Conservation (phyloP, 1,140 invertebrate genomes). For the Drosophila oshimai region DNA sequence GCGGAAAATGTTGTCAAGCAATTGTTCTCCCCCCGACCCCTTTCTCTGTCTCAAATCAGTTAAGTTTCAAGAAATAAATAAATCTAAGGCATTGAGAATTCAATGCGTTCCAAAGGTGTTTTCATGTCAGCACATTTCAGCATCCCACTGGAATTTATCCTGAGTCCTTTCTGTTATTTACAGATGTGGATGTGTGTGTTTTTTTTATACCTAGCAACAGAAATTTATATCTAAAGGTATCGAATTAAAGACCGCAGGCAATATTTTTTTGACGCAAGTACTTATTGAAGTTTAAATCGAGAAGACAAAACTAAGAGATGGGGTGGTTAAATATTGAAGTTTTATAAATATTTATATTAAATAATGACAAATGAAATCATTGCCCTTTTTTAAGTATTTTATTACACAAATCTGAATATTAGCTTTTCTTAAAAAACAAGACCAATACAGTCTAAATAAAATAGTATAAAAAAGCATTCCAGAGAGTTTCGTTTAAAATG, state of each 20-base stretch:
- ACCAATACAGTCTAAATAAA: too few relatives aligned
- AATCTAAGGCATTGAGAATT: slow-evolving; percentile 23
- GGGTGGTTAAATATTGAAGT: too few relatives aligned
- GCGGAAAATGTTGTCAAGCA: slow-evolving; percentile 40
- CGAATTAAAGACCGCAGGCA: slow-evolving; percentile 31
- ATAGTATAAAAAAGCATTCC: too few relatives aligned
- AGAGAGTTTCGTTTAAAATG: too few relatives aligned
- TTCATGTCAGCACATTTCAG: not conserved
- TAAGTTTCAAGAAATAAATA: slow-evolving; percentile 24
- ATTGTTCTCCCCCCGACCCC: not conserved
- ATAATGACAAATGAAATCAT: too few relatives aligned
- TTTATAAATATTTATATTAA: too few relatives aligned
- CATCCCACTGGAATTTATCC: slow-evolving; percentile 19
- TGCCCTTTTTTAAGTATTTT: too few relatives aligned
- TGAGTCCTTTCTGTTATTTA: slow-evolving; percentile 8
- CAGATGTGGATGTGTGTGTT: not conserved
- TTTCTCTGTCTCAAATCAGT: slow-evolving; percentile 2
- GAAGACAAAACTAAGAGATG: too few relatives aligned
- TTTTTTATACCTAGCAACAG: slow-evolving; percentile 11
- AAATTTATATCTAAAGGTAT: slow-evolving; percentile 7
- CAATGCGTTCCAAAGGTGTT: slow-evolving; percentile 8
- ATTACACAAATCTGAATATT: too few relatives aligned
- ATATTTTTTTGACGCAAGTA: not conserved
- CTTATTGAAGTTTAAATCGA: not conserved
- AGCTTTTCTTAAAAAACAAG: too few relatives aligned